Percentiles rank a stretch among this genome's conserved stretches.
Conservation (phyloP, 2,888 invertebrate genomes). For the Adineta ricciae region DNA sequence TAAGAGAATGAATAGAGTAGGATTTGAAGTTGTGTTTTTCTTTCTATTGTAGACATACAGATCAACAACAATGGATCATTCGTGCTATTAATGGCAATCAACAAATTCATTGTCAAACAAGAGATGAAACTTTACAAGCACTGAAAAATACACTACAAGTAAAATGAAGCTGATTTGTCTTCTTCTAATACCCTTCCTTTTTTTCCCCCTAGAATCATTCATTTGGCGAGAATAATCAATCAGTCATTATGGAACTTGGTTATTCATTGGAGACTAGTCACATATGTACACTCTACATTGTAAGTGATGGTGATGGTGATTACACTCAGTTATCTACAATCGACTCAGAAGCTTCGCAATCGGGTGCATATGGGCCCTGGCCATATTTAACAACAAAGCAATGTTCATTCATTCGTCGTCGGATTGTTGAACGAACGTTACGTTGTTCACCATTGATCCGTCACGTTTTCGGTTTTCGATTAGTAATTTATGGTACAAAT, state of each 20-base stretch:
- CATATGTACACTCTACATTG: neutral
- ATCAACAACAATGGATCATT: neutral
- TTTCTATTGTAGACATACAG: neutral
- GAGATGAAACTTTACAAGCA: neutral
- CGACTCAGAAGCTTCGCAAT: neutral
- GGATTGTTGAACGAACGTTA: neutral
- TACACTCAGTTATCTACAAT: neutral
- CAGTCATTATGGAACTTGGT: neutral
- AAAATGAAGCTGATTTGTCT: neutral
- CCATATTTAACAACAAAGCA: neutral
- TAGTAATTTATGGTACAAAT: neutral
- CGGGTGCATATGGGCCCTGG: neutral
- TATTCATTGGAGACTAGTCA: neutral
- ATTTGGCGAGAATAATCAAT: neutral
- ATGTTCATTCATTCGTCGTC: neutral
- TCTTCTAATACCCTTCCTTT: no score
- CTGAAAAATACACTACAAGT: neutral
- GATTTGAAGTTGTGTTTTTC: neutral
- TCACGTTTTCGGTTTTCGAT: neutral
- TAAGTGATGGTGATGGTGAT: constrained; percentile 7
- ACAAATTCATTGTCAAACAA: neutral
- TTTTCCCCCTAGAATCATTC: neutral
- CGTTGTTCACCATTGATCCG: neutral
- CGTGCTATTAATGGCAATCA: neutral
- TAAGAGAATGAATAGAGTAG: neutral